Evolutionary conservation across 2,888 invertebrate species (phyloP).

Genomic region (Watsonalla binaria): DNA sequence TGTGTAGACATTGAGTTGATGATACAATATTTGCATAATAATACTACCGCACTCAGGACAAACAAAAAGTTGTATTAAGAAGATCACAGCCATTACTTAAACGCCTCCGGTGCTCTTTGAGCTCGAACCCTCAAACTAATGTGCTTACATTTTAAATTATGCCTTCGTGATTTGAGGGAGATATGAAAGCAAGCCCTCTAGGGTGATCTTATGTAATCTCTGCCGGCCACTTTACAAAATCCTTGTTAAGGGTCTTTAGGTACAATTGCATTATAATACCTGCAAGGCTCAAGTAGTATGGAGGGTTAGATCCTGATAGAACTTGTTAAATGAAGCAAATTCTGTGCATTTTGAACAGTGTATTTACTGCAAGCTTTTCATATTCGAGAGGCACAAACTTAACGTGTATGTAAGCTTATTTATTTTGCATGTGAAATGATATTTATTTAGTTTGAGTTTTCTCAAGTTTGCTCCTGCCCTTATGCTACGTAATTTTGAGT

Average conservation of each 20-base stretch:
- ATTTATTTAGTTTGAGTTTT: too few relatives aligned
- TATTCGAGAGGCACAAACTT: too few relatives aligned
- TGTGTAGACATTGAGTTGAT: neutral
- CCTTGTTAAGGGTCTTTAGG: constrained; percentile 46
- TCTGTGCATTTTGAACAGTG: too few relatives aligned
- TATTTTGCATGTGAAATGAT: too few relatives aligned
- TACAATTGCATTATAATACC: constrained; percentile 42
- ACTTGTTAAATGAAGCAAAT: too few relatives aligned
- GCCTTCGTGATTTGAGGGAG: constrained; percentile 55
- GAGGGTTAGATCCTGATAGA: neutral
- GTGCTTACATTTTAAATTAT: constrained; percentile 58
- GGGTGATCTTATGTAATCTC: constrained; percentile 45
- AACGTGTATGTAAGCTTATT: too few relatives aligned
- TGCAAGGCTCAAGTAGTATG: constrained; percentile 16
- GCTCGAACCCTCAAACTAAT: constrained; percentile 50
- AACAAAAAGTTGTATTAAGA: neutral
- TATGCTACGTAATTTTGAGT: too few relatives aligned
- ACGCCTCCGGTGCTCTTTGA: constrained; percentile 37
- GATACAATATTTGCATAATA: neutral
- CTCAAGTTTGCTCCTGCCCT: too few relatives aligned
- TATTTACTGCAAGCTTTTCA: too few relatives aligned
- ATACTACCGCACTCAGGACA: neutral
- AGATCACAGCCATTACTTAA: constrained; percentile 23
- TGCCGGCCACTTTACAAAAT: constrained; percentile 44
- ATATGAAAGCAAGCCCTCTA: constrained; percentile 57